Conservation (phyloP, 2,797 vertebrate genomes). For the Galaxias olidus region DNA sequence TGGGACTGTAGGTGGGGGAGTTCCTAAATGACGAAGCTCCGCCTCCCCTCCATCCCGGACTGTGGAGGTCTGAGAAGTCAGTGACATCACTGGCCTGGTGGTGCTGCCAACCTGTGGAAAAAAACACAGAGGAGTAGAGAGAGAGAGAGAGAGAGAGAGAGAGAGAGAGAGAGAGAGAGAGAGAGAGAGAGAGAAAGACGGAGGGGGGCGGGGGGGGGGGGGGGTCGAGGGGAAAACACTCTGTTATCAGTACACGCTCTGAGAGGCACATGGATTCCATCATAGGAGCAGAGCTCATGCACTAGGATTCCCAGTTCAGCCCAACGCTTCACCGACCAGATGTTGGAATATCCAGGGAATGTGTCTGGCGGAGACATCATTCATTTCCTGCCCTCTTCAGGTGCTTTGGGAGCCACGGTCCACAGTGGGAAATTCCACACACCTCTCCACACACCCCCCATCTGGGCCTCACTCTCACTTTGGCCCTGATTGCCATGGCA, state of each 20-base stretch:
- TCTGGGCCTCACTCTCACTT: background rate
- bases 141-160: background rate
- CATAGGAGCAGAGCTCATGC: background rate
- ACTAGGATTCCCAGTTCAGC: constrained; percentile 9
- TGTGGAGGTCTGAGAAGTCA: constrained; percentile 51
- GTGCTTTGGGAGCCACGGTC: background rate
- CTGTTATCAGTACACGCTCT: background rate
- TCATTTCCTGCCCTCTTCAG: constrained; percentile 4
- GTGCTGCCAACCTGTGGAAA: constrained; percentile 59
- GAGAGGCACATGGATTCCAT: background rate
- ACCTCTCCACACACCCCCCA: background rate
- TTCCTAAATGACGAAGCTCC: constrained; percentile 57
- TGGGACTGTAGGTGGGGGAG: constrained; percentile 36
- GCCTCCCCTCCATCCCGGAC: constrained; percentile 63
- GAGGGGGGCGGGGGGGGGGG: background rate
- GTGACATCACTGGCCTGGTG: constrained; percentile 76
- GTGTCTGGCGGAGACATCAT: constrained; percentile 48
- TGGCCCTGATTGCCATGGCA: constrained; percentile 13
- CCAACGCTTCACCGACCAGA: constrained; percentile 41
- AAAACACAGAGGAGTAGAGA: constrained; percentile 22
- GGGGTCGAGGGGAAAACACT: background rate
- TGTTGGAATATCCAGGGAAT: constrained; percentile 37
- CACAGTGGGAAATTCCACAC: background rate
- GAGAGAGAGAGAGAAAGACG: constrained; percentile 12
- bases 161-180: constrained; percentile 13